Evolutionary conservation across 1,140 invertebrate species (phyloP), one percentile per base, ranked within the genome.

Genomic region (Drosophila ironensis): DNA sequence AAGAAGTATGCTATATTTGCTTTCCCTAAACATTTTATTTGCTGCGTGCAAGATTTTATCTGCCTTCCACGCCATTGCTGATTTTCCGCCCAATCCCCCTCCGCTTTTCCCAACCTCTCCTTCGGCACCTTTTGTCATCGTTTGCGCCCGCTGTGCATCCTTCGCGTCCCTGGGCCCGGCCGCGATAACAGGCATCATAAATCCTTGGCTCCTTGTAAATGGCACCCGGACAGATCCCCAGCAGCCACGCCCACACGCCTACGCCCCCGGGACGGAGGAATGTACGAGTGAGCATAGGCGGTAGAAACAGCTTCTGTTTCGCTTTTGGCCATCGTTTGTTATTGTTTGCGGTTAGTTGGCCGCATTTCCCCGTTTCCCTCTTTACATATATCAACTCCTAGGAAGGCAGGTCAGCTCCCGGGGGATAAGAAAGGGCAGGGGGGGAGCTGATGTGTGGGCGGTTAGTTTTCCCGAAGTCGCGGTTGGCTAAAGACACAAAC

Each of bases 151-250:
- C 56, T 52, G 59, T 44, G 59, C 40, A 33, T 42, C 24, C 44
- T 28, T 30, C 30, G 68, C 53, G 57, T 84, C 68, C 59, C 64
- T 68, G 57, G 57, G 77, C 68, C 59, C 64, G 73, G 57, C 60
- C 53, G 74, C 80, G 80, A 86, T 84, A 84, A 84, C 80, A 86
- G 84, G 80, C 66, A 74, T 84, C 80, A 84, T 84, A 84, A 84
- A 84, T 84, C 80, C 80, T 86, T 74, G 70, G 56, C 77, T 68
- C 46, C 80, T 53, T 78, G 64, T 69, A 82, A 84, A 82, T 84
- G 78, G 59, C 78, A 57, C 27, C 54, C 64, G 61, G 47, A 72
- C 67, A 53, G 51, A 64, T 51, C 25, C 60, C 27, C 30, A 41
- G 24, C 30, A 28, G 20, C 33, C 12, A 22, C 20, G 44, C 28